Evolutionary conservation across 2,888 invertebrate genomes (phyloP).

Genomic region (Griposia aprilina): DNA sequence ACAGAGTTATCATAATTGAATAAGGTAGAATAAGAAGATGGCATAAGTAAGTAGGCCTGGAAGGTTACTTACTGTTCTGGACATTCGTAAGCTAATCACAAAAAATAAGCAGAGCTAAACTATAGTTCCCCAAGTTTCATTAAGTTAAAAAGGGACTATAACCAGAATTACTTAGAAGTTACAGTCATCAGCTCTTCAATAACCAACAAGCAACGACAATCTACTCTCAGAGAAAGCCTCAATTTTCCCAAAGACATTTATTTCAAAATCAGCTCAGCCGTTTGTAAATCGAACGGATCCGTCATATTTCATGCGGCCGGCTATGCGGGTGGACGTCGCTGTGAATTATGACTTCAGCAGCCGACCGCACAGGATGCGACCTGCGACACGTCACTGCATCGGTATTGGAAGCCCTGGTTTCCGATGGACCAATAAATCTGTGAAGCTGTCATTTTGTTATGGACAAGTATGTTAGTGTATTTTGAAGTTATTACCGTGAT

Average conservation of each 20-base stretch:
- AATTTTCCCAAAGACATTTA: slow-evolving; percentile 49
- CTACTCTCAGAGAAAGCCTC: slow-evolving; percentile 16
- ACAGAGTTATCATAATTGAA: slow-evolving; percentile 3
- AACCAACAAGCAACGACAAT: neutral
- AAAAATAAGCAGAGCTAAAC: neutral
- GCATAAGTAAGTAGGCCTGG: neutral
- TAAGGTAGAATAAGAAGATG: neutral
- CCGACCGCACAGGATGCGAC: slow-evolving; percentile 65
- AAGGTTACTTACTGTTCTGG: neutral
- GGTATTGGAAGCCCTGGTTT: slow-evolving; percentile 61
- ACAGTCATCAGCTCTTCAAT: neutral
- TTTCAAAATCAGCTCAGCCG: slow-evolving; percentile 60
- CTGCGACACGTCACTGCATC: slow-evolving; percentile 68
- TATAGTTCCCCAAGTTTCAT: neutral
- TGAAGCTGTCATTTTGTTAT: slow-evolving; percentile 53
- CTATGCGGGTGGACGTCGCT: slow-evolving; percentile 62
- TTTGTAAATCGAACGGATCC: slow-evolving; percentile 58
- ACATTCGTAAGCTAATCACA: no score
- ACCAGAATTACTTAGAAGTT: neutral
- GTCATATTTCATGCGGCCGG: slow-evolving; percentile 63
- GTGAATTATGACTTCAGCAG: slow-evolving; percentile 67
- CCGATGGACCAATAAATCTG: slow-evolving; percentile 64
- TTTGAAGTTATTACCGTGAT: neutral
- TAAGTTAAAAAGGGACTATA: neutral
- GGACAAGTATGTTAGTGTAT: slow-evolving; percentile 9